Percentiles rank a stretch among this genome's conserved stretches.
phyloP scores from a whole-genome alignment of 2,113 vertebrate species.

The Calcarius ornatus region DNA sequence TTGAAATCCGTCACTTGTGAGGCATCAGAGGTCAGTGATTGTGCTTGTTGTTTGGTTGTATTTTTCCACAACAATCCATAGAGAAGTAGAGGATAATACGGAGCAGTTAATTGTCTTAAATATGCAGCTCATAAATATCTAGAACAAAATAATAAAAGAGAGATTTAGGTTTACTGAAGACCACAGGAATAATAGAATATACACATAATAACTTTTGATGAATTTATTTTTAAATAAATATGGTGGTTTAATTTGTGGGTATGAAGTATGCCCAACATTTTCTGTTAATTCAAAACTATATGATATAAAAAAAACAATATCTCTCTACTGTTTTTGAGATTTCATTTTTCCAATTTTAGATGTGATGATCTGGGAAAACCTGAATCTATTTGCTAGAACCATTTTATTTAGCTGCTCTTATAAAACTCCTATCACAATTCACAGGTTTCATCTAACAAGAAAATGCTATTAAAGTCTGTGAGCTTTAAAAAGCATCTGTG shows the following conservation, averaged over 20 bases:
- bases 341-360: neutral
- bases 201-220: neutral
- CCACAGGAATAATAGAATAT: neutral
- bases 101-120: neutral
- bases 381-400: neutral
- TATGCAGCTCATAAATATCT: neutral
- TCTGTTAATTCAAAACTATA: neutral
- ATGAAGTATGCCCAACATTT: neutral
- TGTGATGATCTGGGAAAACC: neutral
- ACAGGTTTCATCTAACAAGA: neutral
- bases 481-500: neutral
- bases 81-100: neutral
- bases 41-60: neutral
- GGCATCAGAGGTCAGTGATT: neutral
- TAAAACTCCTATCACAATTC: neutral
- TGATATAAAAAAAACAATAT: neutral
- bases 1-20: neutral
- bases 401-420: constrained; percentile 4
- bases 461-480: neutral
- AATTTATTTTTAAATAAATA: neutral
- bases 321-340: neutral
- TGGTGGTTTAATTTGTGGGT: neutral
- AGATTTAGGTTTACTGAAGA: neutral
- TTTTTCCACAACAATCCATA: neutral
- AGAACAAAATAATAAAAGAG: neutral